Base-by-base conservation (phyloP, 2,888 invertebrate genomes). In the Mylabris sibirica region DNA sequence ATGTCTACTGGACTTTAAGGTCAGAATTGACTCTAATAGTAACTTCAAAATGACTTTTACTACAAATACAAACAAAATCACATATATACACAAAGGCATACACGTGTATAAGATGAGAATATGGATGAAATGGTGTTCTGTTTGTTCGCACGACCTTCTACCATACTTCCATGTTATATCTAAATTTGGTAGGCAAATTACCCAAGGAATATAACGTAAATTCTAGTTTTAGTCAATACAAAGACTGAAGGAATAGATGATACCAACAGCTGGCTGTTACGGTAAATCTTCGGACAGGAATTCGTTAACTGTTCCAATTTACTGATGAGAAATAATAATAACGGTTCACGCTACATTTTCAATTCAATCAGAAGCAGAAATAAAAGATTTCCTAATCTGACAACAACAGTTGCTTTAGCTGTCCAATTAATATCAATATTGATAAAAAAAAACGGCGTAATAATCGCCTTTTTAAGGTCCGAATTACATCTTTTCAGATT, bases 21-120 rank as follows among this genome's bases (percentile, higher is more conserved):
- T 63, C 74, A 66, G 75, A 76, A 77, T 77, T 75, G 77, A 76
- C 76, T 77, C 72, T 73, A 74, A 35, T 64, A 69, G 72, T 74
- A 76, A 76, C 76, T 77, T 76, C 73, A 74, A 76, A 76, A 76
- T 74, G 76, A 77, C 74, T 76, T n/a, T 76, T 76, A 75, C 74
- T 74, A 75, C 73, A 71, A 71, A 70, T 74, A 70, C 70, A 64
- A 68, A 71, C 69, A 14, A 38, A 38, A 38, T 49, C 5, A 49
- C 2, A 22, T 9, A 49, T 4, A 44, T 14, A 44, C n/a, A 44
- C 44, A 44, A 17, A 44, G 0, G 6, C 17, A 20, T 1, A 44
- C n/a, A 53, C 65, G n/a, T n/a, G n/a, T n/a, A 30, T 30, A 30
- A 30, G 30, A 8, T 30, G 30, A 30, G 30, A 63, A 63, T 34